Base-by-base conservation (phyloP, 2,888 invertebrate genomes). In the Willowsia nigromaculata region DNA sequence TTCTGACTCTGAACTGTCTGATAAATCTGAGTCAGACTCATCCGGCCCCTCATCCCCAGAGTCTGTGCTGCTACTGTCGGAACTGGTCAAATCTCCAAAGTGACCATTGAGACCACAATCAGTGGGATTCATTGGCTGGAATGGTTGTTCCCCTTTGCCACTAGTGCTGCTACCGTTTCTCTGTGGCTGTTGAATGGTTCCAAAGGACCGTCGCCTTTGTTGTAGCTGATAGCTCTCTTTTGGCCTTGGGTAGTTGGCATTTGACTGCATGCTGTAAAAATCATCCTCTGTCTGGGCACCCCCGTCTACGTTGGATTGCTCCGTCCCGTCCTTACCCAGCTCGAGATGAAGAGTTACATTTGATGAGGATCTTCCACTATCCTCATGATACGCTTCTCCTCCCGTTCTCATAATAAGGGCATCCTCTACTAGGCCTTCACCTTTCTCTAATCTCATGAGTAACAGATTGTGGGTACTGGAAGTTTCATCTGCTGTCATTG, bases 171-270 rank as follows among this genome's bases (percentile, higher is more conserved):
- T 27, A 15, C 7, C 18, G 18, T 40, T 47, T 27, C 33, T 50
- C 15, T 47, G 37, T 9, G 81, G 56, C 15, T 59, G 81, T 11
- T 13, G 81, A 59, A 83, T 62, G 3, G 83, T 56, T 37, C 83
- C 83, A 50, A 76, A 56, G 0, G 88, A 88, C 22, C 76, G 27
- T 11, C 83, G 56, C 3, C 88, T 43, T 15, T 88, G 88, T n/a
- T 88, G 88, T n/a, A 88, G 15, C 37, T 88, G 82, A 22, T 88
- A 88, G 74, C 88, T 82, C 53, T 88, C 82, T 33, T 88, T 88
- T 76, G 88, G 88, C 62, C 88, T 59, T 7, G 88, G 88, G 27
- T 88, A 88, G 40, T 88, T 88, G 37, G 88, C 81, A 25, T 82
- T 88, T 33, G 83, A 82, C 53, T 88, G 74, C 1, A 83, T 76